Base-by-base conservation (phyloP, 2,797 vertebrate genomes). In the Halcyon smyrnensis region DNA sequence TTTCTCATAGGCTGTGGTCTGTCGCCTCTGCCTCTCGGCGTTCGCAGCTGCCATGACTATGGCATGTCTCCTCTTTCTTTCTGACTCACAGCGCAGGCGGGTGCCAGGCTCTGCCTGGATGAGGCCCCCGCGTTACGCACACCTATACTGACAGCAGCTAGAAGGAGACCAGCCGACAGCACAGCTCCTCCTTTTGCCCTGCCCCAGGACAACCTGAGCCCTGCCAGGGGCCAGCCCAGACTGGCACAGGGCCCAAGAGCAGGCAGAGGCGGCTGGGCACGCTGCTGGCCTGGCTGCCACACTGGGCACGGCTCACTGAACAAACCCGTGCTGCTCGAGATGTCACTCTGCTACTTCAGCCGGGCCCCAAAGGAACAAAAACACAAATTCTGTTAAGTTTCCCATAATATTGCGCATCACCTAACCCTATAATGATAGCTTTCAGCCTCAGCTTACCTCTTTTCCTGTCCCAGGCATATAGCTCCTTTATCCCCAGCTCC, bases 401-500 rank as follows among this genome's bases (percentile, higher is more conserved):
- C 25, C 34, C 5, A 1, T 19, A 34, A 36, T 43, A 73, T 0
- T 37, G n/a, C 28, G 67, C 13, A 32, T 7, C 14, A 56, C 18
- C 73, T 43, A 78, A 65, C 11, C 7, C 30, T 21, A 23, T 8
- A 56, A 64, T 1, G 11, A n/a, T 13, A 0, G 0, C 32, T 53
- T 56, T 63, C 30, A 50, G 50, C 43, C 19, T 28, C 37, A 45
- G 51, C 97, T 98, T 89, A 99, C 99, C 99, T 98, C 98, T 97
- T 88, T 98, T 98, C 87, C 98, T 99, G 98, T 99, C 98, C 93
- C 99, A 99, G 3, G 98, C 98, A 0, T 99, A 99, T 36, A 99
- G 98, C 83, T 99, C 99, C 77, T 99, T 99, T 94, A 99, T 98
- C 2, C 98, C 98, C 76, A 99, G 98, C 79, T 99, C 98, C 7